phyloP scores from a whole-genome alignment of 2,797 vertebrate genomes.

The Sternotherus odoratus region DNA sequence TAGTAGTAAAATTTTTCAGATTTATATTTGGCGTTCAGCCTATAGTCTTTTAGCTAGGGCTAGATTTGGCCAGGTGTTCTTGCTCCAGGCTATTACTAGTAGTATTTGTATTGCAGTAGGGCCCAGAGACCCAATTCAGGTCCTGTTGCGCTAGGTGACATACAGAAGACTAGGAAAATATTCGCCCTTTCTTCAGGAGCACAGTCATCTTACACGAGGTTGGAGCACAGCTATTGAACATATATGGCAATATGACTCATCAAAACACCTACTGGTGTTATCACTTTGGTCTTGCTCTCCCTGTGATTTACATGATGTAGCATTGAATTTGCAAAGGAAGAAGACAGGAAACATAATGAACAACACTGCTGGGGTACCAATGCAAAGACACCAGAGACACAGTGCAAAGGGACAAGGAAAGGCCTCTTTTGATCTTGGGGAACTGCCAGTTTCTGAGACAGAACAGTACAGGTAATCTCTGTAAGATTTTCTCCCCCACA shows the following conservation, averaged over 20 bases:
- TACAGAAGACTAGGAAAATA: not conserved
- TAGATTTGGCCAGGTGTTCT: not conserved
- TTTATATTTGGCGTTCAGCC: not conserved
- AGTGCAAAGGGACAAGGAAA: not conserved
- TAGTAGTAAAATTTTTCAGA: no score
- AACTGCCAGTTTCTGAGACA: not conserved
- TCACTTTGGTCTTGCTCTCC: not conserved
- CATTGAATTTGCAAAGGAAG: not conserved
- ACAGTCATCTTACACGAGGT: not conserved
- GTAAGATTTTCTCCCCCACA: not conserved
- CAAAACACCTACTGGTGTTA: not conserved
- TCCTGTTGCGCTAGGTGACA: no score
- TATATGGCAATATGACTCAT: not conserved
- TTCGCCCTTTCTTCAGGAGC: not conserved
- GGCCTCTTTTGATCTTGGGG: not conserved
- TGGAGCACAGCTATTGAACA: not conserved
- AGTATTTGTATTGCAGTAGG: no score
- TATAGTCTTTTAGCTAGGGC: not conserved
- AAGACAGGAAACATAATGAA: fast-evolving
- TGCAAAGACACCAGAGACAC: not conserved
- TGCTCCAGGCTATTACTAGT: no score
- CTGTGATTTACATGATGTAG: not conserved
- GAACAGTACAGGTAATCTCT: not conserved
- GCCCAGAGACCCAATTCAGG: no score
- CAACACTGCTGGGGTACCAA: not conserved